Conservation (phyloP, 2,113 vertebrate genomes). For the Verasper variegatus region DNA sequence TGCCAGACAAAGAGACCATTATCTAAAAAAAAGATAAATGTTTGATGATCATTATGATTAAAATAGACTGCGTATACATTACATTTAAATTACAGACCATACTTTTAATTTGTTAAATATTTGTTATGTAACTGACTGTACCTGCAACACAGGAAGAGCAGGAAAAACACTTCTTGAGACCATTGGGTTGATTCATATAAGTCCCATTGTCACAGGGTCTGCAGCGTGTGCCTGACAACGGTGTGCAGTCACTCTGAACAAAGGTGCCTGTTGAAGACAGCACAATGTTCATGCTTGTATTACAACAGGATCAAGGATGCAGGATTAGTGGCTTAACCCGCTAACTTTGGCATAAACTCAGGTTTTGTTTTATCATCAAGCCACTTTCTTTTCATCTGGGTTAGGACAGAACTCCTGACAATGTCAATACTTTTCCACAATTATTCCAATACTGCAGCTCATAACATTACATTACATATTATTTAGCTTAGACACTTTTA, state of each 20-base stretch:
- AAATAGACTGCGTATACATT: no score
- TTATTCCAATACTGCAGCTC: no score
- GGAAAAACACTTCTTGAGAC: conserved; percentile 12
- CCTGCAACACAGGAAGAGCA: conserved; percentile 48
- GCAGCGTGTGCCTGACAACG: neutral
- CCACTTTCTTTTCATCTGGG: no score
- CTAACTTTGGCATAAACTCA: no score
- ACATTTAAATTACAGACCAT: neutral
- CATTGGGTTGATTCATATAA: conserved; percentile 48
- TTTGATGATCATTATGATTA: no score
- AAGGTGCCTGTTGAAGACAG: conserved; percentile 27
- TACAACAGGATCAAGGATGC: neutral
- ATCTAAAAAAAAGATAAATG: conserved; percentile 13
- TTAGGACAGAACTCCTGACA: no score
- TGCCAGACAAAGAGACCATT: neutral
- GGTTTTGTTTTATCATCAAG: no score
- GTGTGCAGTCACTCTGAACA: conserved; percentile 39
- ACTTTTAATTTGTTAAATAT: neutral
- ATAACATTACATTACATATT: no score
- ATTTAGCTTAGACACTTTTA: no score
- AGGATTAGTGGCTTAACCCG: no score
- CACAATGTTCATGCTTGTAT: neutral
- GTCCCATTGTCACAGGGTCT: conserved; percentile 11
- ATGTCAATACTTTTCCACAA: no score
- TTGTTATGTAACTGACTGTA: neutral